Conservation (phyloP, 1,140 invertebrate species). For the Branchinecta lynchi region DNA sequence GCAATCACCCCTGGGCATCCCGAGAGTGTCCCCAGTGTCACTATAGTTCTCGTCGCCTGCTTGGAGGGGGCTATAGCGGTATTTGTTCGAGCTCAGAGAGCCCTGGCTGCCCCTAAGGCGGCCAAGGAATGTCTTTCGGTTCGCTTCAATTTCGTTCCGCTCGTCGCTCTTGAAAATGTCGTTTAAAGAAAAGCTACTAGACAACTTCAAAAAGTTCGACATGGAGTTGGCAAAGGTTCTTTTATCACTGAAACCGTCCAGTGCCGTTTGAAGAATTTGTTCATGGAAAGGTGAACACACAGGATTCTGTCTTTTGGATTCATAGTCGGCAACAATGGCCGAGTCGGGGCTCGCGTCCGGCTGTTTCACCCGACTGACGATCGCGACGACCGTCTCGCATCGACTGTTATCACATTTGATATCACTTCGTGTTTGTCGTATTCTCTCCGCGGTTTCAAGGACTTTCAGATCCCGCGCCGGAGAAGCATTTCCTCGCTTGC, state of each 20-base stretch:
- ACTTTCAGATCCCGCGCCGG: conserved; percentile 7
- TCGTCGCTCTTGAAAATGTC: conserved; percentile 13
- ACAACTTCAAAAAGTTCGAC: conserved; percentile 15
- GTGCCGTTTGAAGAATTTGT: conserved; percentile 14
- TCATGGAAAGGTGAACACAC: conserved; percentile 14
- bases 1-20: conserved; percentile 12
- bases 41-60: conserved; percentile 16
- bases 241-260: conserved; percentile 7
- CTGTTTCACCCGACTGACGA: conserved; percentile 10
- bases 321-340: conserved; percentile 21
- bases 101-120: conserved; percentile 19
- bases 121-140: conserved; percentile 13
- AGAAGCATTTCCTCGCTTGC: neutral
- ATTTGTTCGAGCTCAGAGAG: conserved; percentile 18
- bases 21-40: conserved; percentile 6
- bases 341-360: conserved; percentile 22
- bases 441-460: neutral
- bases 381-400: neutral
- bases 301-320: neutral
- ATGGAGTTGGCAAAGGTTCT: neutral
- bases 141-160: neutral
- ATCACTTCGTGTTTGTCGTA: neutral
- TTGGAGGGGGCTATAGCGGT: conserved; percentile 20
- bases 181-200: conserved; percentile 19
- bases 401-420: conserved; percentile 14